Percentiles rank a stretch among this genome's conserved stretches.
Evolutionary conservation across 2,888 invertebrate species (phyloP).

Genomic region (Temnothorax rugatulus): DNA sequence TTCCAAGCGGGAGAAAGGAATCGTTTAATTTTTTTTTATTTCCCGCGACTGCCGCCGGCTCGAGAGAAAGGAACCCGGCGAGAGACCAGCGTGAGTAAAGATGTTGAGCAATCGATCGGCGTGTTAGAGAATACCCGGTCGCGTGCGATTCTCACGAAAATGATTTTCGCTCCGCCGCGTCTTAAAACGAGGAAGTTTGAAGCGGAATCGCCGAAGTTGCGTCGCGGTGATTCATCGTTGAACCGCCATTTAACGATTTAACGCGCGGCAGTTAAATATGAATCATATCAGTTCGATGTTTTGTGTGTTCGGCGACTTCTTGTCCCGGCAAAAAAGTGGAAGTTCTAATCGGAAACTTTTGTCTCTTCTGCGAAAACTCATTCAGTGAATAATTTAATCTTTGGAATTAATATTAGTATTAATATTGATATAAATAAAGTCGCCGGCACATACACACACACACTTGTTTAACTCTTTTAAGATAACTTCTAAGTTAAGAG

Average conservation of each 20-base stretch:
- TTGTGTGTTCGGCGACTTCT: neutral
- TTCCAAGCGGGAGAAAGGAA: slow-evolving; percentile 39
- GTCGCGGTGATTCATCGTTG: slow-evolving; percentile 21
- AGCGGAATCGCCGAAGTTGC: neutral
- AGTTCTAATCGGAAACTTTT: neutral
- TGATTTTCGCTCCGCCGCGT: neutral
- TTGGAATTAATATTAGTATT: neutral
- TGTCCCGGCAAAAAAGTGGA: neutral
- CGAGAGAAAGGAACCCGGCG: slow-evolving; percentile 40
- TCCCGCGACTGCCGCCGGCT: slow-evolving; percentile 20
- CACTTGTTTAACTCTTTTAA: neutral
- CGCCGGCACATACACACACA: neutral
- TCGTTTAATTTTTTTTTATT: slow-evolving; percentile 55
- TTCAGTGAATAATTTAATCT: neutral
- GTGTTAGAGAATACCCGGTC: neutral
- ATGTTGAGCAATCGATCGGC: slow-evolving; percentile 41
- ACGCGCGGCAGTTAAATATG: neutral
- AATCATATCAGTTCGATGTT: neutral
- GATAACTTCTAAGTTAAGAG: neutral
- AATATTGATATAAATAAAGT: neutral
- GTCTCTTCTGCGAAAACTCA: neutral
- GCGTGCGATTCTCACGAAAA: slow-evolving; percentile 7
- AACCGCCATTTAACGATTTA: neutral
- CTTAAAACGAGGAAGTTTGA: neutral
- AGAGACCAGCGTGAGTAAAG: slow-evolving; percentile 62